Conservation (phyloP, 1,140 invertebrate species). For the Cecropterus lyciades region DNA sequence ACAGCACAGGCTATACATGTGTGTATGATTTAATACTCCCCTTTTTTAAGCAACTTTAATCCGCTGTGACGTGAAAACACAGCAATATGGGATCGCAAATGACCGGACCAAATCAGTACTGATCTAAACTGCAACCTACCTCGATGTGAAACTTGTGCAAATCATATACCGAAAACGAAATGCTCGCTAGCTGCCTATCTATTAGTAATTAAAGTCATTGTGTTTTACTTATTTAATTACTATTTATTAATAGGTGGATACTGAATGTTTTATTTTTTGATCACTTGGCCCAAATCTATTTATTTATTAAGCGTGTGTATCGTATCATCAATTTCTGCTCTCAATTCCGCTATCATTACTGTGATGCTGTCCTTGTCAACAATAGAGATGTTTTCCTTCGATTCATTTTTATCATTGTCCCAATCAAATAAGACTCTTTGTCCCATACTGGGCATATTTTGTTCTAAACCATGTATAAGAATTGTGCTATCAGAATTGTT, state of each 20-base stretch:
- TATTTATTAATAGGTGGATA: background rate
- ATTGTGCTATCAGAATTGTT: background rate
- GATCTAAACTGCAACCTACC: no score
- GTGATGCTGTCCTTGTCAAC: constrained; percentile 3
- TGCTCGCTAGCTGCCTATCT: no score
- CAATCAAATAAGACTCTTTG: background rate
- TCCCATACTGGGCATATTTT: background rate
- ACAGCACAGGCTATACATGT: no score
- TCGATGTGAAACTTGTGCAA: no score
- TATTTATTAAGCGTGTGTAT: constrained; percentile 3
- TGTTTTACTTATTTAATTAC: background rate
- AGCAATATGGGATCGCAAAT: no score
- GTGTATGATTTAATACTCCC: no score
- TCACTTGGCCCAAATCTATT: background rate
- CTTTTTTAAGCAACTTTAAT: no score
- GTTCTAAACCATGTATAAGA: background rate
- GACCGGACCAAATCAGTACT: no score
- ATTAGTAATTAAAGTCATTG: no score
- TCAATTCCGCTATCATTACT: constrained; percentile 23
- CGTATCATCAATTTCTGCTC: constrained; percentile 26
- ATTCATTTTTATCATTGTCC: constrained; percentile 1
- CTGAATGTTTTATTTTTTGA: no score
- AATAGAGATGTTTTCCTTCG: constrained; percentile 22
- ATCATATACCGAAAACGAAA: no score
- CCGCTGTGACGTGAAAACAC: no score